phyloP scores from a whole-genome alignment of 2,888 invertebrate genomes.

The Gymnosoma rotundatum region DNA sequence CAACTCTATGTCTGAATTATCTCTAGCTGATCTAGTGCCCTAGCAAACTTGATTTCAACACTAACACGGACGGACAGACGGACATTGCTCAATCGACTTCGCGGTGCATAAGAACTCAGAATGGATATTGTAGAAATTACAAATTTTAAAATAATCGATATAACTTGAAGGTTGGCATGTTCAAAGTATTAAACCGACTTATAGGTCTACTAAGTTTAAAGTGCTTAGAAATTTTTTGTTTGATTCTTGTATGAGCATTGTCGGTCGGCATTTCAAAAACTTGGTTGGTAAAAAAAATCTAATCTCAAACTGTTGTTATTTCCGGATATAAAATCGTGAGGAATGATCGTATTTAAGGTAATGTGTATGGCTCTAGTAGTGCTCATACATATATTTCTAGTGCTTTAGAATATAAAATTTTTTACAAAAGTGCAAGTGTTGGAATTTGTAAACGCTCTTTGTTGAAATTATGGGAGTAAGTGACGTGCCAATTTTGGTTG shows the following conservation, averaged over 20 bases:
- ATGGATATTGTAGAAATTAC: too few species aligned
- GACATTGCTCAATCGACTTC: too few species aligned
- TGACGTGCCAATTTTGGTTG: too few species aligned
- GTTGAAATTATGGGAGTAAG: too few species aligned
- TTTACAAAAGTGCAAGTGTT: not conserved
- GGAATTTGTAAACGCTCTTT: constrained; percentile 12
- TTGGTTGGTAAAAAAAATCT: not conserved
- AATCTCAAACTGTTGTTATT: not conserved
- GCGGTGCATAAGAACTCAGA: too few species aligned
- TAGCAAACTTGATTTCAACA: too few species aligned
- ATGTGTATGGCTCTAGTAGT: too few species aligned
- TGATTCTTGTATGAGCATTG: too few species aligned
- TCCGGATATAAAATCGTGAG: not conserved
- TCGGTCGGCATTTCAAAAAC: too few species aligned
- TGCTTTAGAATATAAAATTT: not conserved
- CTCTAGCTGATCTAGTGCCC: too few species aligned
- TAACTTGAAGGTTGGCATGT: not conserved
- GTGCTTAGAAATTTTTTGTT: not conserved
- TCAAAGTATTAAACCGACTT: not conserved
- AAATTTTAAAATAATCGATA: not conserved
- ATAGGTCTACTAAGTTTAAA: not conserved
- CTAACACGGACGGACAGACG: too few species aligned
- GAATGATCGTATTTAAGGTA: not conserved
- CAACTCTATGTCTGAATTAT: too few species aligned
- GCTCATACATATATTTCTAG: constrained; percentile 5